Conservation (phyloP, 1,140 invertebrate genomes). For the Uloborus diversus region DNA sequence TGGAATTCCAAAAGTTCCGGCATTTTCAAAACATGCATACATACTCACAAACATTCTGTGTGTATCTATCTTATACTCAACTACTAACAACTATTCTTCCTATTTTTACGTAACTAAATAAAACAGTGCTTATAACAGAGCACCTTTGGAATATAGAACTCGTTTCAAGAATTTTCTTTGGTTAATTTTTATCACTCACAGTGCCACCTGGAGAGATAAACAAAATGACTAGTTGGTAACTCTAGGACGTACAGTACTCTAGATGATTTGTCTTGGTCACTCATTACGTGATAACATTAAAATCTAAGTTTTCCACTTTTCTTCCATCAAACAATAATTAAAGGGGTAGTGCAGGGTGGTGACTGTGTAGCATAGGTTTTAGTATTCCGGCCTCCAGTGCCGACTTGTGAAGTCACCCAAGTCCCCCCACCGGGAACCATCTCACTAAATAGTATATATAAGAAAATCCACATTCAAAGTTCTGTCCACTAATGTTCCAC, state of each 20-base stretch:
- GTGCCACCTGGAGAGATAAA: slow-evolving; percentile 40
- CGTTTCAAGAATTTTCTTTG: slow-evolving; percentile 37
- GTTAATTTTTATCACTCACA: slow-evolving; percentile 28
- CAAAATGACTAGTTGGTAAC: slow-evolving; percentile 37
- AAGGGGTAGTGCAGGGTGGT: slow-evolving; percentile 53
- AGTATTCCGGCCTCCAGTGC: slow-evolving; percentile 19
- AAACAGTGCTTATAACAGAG: slow-evolving; percentile 54
- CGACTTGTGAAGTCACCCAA: slow-evolving; percentile 49
- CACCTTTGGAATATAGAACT: slow-evolving; percentile 49
- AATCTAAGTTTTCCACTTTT: slow-evolving; percentile 49
- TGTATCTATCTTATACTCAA: slow-evolving; percentile 48
- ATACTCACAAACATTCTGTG: slow-evolving; percentile 54
- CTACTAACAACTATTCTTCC: slow-evolving; percentile 56
- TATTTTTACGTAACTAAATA: slow-evolving; percentile 56
- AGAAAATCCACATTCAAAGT: slow-evolving; percentile 3
- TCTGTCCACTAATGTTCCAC: slow-evolving; percentile 5
- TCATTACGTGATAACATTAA: slow-evolving; percentile 48
- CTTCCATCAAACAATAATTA: slow-evolving; percentile 44
- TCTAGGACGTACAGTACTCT: slow-evolving; percentile 47
- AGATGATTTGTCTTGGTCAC: slow-evolving; percentile 54
- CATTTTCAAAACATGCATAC: slow-evolving; percentile 55
- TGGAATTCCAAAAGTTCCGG: slow-evolving; percentile 52
- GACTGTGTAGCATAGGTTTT: slow-evolving; percentile 53
- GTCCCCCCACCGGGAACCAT: slow-evolving; percentile 41
- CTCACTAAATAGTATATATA: slow-evolving; percentile 3